Percentiles rank a stretch among this genome's conserved stretches.
phyloP scores from a whole-genome alignment of 2,113 vertebrate genomes.

The Poeciliopsis retropinna region DNA sequence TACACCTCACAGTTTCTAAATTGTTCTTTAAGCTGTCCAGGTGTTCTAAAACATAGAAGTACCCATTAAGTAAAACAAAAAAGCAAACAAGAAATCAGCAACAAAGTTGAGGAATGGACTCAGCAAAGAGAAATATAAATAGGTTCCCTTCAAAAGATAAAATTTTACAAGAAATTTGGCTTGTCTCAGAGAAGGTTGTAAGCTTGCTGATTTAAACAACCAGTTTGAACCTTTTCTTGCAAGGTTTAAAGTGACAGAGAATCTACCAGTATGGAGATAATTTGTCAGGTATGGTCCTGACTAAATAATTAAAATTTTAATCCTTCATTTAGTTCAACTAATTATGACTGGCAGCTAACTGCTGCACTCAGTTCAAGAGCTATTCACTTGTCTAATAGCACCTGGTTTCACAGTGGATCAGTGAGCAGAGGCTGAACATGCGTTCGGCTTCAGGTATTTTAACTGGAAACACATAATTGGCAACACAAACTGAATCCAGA shows the following conservation, averaged over 20 bases:
- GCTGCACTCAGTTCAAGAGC: constrained; percentile 46
- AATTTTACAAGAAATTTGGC: not conserved
- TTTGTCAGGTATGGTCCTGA: not conserved
- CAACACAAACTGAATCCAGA: constrained; percentile 28
- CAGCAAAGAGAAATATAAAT: not conserved
- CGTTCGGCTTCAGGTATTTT: constrained; percentile 51
- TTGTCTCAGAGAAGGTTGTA: not conserved
- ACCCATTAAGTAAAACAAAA: constrained; percentile 23
- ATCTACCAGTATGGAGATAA: not conserved
- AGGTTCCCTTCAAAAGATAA: not conserved
- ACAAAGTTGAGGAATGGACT: constrained; percentile 19
- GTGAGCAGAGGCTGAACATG: constrained; percentile 55
- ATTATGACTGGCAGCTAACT: constrained; percentile 17
- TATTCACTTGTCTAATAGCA: constrained; percentile 73
- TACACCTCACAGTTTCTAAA: not conserved
- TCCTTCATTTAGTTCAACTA: not conserved
- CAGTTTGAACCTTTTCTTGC: not conserved
- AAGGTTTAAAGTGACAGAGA: not conserved
- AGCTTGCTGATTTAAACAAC: not conserved
- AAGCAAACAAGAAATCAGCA: constrained; percentile 40
- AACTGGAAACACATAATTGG: constrained; percentile 48
- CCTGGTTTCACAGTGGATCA: constrained; percentile 84
- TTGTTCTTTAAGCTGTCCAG: not conserved
- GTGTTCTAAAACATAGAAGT: constrained; percentile 51
- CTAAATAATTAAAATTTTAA: not conserved